A percentile compares a stretch with the other conserved stretches of the same genome.
phyloP scores from a whole-genome alignment of 2,113 vertebrate species.

The Anguilla rostrata region DNA sequence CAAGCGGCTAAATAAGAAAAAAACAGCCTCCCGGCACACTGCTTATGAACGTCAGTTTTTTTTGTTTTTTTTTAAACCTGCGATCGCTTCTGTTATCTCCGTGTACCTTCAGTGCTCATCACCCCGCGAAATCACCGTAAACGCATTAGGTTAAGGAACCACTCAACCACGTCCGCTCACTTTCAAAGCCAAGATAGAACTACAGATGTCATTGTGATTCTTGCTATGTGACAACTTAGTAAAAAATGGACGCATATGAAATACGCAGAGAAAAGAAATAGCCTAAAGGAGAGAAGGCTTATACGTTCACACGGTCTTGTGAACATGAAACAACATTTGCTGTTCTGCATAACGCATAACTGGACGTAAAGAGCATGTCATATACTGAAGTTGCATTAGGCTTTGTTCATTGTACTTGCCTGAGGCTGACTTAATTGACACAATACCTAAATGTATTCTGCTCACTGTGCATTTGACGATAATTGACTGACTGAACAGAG shows the following conservation, averaged over 20 bases:
- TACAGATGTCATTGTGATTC: background rate
- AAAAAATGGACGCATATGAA: background rate
- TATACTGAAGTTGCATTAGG: background rate
- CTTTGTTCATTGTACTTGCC: background rate
- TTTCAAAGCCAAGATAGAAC: background rate
- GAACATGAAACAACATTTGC: background rate
- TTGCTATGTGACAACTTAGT: background rate
- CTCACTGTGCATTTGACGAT: background rate
- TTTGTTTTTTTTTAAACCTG: too few relatives aligned
- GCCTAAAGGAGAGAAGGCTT: background rate
- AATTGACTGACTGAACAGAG: background rate
- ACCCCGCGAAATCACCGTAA: too few relatives aligned
- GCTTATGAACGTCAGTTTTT: too few relatives aligned
- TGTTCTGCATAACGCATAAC: background rate
- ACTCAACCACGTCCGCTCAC: background rate
- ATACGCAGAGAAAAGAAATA: background rate
- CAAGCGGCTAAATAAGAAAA: too few relatives aligned
- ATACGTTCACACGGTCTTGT: background rate
- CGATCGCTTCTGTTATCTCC: too few relatives aligned
- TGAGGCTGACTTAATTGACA: background rate
- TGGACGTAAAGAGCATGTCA: background rate
- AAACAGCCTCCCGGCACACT: too few relatives aligned
- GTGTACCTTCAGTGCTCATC: too few relatives aligned
- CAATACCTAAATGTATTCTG: background rate
- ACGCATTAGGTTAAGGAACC: background rate